Evolutionary conservation across 1,140 invertebrate genomes (phyloP).

Genomic region (Hycleus cichorii): DNA sequence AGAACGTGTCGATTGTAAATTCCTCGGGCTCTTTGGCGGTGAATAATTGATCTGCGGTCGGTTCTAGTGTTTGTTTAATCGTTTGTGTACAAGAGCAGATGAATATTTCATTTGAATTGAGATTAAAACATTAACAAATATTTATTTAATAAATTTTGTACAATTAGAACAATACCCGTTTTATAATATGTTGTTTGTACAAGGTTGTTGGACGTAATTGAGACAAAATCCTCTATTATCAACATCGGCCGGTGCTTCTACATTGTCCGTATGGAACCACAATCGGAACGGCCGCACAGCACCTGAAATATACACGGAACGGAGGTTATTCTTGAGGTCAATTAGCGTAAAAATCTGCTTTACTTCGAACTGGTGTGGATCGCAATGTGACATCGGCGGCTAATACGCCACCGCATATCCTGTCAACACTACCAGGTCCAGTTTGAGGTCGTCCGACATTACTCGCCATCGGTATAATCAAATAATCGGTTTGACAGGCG

Average conservation of each 20-base stretch:
- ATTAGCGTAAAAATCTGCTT: constrained; percentile 19
- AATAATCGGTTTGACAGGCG: constrained; percentile 66
- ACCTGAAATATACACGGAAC: constrained; percentile 46
- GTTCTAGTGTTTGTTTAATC: too few relatives aligned
- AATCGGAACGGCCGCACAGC: constrained; percentile 72
- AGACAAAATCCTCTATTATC: constrained; percentile 74
- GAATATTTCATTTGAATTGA: too few relatives aligned
- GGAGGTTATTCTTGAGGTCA: not conserved
- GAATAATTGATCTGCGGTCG: too few relatives aligned
- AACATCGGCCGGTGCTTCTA: constrained; percentile 63
- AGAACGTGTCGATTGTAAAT: too few relatives aligned
- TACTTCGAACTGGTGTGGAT: constrained; percentile 56
- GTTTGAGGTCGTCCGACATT: constrained; percentile 53
- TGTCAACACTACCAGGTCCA: constrained; percentile 54
- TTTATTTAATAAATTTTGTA: not conserved
- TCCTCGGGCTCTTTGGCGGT: too few relatives aligned
- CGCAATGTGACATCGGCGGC: constrained; percentile 54
- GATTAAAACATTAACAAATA: not conserved
- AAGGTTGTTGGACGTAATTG: constrained; percentile 77
- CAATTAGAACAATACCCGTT: not conserved
- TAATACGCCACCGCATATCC: constrained; percentile 65
- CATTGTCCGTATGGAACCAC: constrained; percentile 65
- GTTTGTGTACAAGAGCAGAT: too few relatives aligned
- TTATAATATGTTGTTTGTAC: constrained; percentile 50
- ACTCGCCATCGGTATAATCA: constrained; percentile 66